Evolutionary conservation across 2,888 invertebrate species (phyloP).

Genomic region (Eupithecia inturbata): DNA sequence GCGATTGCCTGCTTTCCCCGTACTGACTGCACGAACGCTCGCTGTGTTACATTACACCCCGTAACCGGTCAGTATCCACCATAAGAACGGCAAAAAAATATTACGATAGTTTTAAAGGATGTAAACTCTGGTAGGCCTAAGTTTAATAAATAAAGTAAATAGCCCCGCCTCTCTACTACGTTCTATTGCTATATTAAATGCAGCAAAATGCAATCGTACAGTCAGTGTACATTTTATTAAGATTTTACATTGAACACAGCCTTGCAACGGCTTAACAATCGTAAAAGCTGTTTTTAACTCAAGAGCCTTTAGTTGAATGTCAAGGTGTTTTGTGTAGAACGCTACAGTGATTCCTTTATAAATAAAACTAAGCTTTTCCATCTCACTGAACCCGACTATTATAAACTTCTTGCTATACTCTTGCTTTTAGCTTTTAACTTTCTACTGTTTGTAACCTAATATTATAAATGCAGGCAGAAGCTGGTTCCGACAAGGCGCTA

Average conservation of each 20-base stretch:
- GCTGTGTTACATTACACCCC: too few relatives aligned
- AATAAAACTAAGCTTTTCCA: slow-evolving; percentile 25
- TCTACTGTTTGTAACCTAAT: not conserved
- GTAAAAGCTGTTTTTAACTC: slow-evolving; percentile 40
- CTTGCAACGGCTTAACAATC: slow-evolving; percentile 32
- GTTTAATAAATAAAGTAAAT: too few relatives aligned
- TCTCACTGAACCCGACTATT: not conserved
- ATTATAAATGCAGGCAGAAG: not conserved
- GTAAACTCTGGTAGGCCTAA: too few relatives aligned
- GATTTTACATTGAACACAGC: slow-evolving; percentile 27
- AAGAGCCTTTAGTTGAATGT: slow-evolving; percentile 37
- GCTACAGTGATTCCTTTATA: slow-evolving; percentile 28
- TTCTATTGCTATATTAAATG: not conserved
- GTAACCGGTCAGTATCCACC: too few relatives aligned
- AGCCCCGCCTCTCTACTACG: too few relatives aligned
- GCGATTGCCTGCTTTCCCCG: too few relatives aligned
- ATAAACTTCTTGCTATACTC: not conserved
- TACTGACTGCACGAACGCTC: too few relatives aligned
- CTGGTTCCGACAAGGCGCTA: not conserved
- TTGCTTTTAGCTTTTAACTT: not conserved
- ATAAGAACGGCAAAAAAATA: too few relatives aligned
- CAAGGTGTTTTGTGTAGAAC: slow-evolving; percentile 37
- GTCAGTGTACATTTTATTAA: not conserved
- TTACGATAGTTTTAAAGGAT: too few relatives aligned
- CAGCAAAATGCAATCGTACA: not conserved